Evolutionary conservation across 2,888 invertebrate species (phyloP), one percentile per base, ranked within the genome.

Genomic region (Therioaphis trifolii): DNA sequence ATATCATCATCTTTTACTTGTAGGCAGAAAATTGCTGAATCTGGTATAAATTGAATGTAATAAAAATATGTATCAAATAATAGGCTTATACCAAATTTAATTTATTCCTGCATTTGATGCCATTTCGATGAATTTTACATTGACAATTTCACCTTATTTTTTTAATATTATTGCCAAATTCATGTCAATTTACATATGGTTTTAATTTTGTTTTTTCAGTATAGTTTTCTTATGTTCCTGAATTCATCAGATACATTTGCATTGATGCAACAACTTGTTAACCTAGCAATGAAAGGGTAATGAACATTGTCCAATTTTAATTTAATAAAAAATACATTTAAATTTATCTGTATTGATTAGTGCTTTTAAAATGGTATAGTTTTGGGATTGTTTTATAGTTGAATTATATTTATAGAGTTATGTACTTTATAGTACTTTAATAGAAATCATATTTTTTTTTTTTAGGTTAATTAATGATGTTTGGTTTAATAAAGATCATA

Each of bases 281-380:
- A 98, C 90, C 93, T 98, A 90, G 98, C 98, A 84, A 98, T 99
- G 93, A 97, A 96, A 91, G 93, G 94, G 93, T 93, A 88, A 90
- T 90, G 88, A 9, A 55, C 5, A 66, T 49, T 24, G 3, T 35
- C 5, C 9, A 15, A 68, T 43, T 58, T 15, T 69, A 63, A 40
- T 35, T 52, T 12, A 40, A 84, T 84, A 85, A 76, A 66, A 72
- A 76, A 85, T 76, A 46, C 71, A 78, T 85, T 66, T 86, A 90
- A 91, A 77, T 89, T 96, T 89, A 94, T 95, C 68, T 93, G 94
- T 82, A 97, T 96, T 88, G 94, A 95, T 87, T 95, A 96, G 88
- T 82, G 7, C n/a, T 40, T 68, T 5, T 68, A 14, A 35, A 35
- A 7, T 35, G 35, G 35, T 7, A 5, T 35, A 35, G 35, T 35